Evolutionary conservation across 2,113 vertebrate species (phyloP).

Genomic region (Lepus europaeus): DNA sequence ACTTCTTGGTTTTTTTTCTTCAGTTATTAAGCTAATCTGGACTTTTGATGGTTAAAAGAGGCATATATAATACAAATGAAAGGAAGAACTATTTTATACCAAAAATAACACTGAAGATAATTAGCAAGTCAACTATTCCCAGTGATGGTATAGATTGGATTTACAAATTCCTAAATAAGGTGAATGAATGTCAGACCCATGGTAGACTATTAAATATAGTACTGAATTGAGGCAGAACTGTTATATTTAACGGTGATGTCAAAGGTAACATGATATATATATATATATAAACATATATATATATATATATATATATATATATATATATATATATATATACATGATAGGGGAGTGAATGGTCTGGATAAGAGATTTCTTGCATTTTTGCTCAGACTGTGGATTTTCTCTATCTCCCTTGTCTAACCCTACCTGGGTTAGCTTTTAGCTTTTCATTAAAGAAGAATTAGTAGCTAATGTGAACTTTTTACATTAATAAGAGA

Average conservation of each 20-base stretch:
- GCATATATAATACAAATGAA: not conserved
- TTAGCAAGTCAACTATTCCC: not conserved
- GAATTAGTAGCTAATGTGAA: not conserved
- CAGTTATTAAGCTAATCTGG: not conserved
- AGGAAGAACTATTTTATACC: not conserved
- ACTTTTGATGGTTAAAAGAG: constrained; percentile 6
- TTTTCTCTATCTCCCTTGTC: constrained; percentile 7
- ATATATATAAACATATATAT: too few relatives aligned
- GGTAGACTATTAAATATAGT: not conserved
- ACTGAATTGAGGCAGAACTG: not conserved
- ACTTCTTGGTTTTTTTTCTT: not conserved
- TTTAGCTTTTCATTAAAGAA: not conserved
- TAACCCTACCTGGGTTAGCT: not conserved
- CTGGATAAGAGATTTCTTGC: not conserved
- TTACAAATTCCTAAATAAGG: not conserved
- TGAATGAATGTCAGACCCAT: not conserved
- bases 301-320: too few relatives aligned
- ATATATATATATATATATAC: too few relatives aligned
- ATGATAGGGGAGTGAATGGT: too few relatives aligned
- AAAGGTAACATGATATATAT: not conserved
- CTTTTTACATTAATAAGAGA: constrained; percentile 22
- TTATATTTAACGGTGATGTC: not conserved
- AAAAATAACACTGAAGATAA: not conserved
- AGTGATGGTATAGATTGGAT: not conserved
- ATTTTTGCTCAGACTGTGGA: not conserved